Percentiles rank a stretch among this genome's conserved stretches.
These are phyloP conservation scores for Alosa alosa DNA, from an alignment of 2,113 vertebrate genomes.

Conservation along the genomic window DNA sequence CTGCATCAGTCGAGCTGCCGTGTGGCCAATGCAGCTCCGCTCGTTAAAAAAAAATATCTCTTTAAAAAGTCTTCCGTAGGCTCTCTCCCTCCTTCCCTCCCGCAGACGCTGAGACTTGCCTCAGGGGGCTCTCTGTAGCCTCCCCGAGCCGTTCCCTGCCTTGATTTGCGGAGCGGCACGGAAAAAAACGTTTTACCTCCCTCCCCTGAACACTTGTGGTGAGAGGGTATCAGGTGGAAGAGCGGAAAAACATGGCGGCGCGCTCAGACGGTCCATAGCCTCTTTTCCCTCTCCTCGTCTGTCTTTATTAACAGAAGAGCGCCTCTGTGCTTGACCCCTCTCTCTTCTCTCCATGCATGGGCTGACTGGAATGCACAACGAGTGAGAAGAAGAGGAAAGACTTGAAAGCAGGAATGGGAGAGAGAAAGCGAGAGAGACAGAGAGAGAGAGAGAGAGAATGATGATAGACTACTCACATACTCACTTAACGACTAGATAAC, in stretches of 20 bases:
- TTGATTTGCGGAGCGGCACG: neutral
- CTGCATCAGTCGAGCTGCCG: neutral
- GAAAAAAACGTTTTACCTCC: neutral
- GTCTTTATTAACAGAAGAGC: slow-evolving; percentile 8
- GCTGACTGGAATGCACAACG: neutral
- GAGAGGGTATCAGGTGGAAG: neutral
- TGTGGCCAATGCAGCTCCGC: neutral
- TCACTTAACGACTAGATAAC: neutral
- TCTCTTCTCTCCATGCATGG: neutral
- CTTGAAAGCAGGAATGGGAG: neutral
- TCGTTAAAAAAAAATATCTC: neutral
- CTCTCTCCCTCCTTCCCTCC: neutral
- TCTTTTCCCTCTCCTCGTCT: neutral
- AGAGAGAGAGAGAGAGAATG: neutral
- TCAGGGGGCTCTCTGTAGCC: neutral
- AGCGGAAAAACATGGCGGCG: neutral
- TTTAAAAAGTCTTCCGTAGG: neutral
- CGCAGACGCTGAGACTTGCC: neutral
- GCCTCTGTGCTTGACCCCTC: neutral
- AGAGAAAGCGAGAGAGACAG: neutral
- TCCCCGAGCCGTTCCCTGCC: neutral
- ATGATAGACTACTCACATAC: neutral
- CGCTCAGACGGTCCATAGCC: neutral
- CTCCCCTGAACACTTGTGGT: neutral
- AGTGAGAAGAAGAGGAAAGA: neutral